Percentiles rank a stretch among this genome's conserved stretches.
Evolutionary conservation across 2,113 vertebrate genomes (phyloP).

Genomic region (Cricetomys ansorgei): DNA sequence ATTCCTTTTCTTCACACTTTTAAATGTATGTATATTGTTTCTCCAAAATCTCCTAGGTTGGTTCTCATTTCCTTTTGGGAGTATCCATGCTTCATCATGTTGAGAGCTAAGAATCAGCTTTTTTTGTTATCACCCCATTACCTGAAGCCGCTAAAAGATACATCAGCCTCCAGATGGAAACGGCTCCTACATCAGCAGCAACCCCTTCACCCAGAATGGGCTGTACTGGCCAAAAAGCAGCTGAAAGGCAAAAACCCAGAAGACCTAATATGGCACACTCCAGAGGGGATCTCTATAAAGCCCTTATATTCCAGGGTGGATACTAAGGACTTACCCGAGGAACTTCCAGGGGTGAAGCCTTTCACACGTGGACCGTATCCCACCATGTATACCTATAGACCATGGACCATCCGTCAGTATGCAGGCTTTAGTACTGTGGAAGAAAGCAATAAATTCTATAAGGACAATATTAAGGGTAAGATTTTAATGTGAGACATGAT

Average conservation of each 20-base stretch:
- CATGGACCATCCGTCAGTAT: constrained; percentile 99
- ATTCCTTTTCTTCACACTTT: background rate
- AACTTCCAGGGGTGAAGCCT: constrained; percentile 95
- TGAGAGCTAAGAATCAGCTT: constrained; percentile 75
- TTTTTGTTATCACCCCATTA: constrained; percentile 61
- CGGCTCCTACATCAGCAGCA: constrained; percentile 78
- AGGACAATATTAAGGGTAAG: constrained; percentile 97
- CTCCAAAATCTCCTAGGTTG: constrained; percentile 67
- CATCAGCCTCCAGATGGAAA: background rate
- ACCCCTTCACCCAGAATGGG: constrained; percentile 92
- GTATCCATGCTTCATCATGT: constrained; percentile 77
- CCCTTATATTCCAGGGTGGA: constrained; percentile 94
- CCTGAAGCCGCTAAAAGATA: background rate
- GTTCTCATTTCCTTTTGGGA: rapidly evolving
- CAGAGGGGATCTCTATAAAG: constrained; percentile 95
- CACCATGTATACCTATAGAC: constrained; percentile 98
- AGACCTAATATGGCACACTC: constrained; percentile 95
- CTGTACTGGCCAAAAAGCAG: constrained; percentile 94
- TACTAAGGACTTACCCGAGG: constrained; percentile 88
- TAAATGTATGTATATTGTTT: background rate
- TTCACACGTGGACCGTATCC: constrained; percentile 98
- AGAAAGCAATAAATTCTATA: constrained; percentile 99
- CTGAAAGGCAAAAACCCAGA: constrained; percentile 97
- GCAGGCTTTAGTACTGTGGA: constrained; percentile 99
- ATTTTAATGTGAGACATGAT: constrained; percentile 12